Base-by-base conservation (phyloP, 2,113 vertebrate species). In the Castor canadensis region DNA sequence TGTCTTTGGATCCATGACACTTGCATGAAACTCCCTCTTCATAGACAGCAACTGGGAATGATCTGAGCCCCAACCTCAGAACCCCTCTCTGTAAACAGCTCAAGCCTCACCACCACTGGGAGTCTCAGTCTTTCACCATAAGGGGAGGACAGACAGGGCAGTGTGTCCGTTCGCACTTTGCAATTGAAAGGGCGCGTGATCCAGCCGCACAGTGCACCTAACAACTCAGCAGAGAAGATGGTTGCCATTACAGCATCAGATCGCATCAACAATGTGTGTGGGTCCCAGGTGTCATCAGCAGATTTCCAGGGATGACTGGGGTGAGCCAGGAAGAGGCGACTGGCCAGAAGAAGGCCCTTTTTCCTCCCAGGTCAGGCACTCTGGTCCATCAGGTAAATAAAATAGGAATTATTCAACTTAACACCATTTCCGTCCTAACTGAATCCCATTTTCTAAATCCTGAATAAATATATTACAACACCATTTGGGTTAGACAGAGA, bases 391-490 rank as follows among this genome's bases (percentile, higher is more conserved):
- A 98, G 93, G 95, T 93, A 97, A 98, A 98, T 94, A 98, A 97
- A 98, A 98, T 96, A 98, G 98, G 97, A 98, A 98, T 98, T 98
- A 98, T 98, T 98, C 97, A 98, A 98, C 98, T 98, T 98, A 98
- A 98, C 98, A 98, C 96, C 81, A 83, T 98, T 98, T 98, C 98
- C 89, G 67, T 96, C 97, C 97, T 98, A 98, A 98, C 98, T 98
- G 98, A 98, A 98, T 98, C 98, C 98, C 98, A 98, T 98, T 98
- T 98, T 97, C 98, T 98, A 98, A 98, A 98, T 98, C 98, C 98
- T 98, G 98, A 98, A 98, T 98, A 98, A 98, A 98, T 98, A 98
- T 95, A 97, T 98, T 98, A 98, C 96, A 97, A 96, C 97, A 94
- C 97, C 16, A 71, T 97, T 97, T 97, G 10, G 97, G 98, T 98